Percentiles rank a stretch among this genome's conserved stretches.
These are phyloP conservation scores for Augochlora pura DNA, from an alignment of 1,140 invertebrate species.

Conservation along the genomic window DNA sequence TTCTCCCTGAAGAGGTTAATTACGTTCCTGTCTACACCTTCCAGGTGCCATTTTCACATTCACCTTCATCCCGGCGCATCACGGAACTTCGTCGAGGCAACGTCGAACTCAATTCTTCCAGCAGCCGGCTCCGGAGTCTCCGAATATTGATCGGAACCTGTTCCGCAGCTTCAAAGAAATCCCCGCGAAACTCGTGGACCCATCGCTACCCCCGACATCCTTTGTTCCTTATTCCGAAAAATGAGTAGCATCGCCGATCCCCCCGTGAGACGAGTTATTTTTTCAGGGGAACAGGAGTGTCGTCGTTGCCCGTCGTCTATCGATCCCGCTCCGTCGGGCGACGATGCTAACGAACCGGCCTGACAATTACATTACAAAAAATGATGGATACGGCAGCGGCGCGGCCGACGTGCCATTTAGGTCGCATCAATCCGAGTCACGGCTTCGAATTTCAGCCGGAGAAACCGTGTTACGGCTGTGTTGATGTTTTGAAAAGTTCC, in stretches of 20 bases:
- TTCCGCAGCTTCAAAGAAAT: not conserved
- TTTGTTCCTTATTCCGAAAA: conserved; percentile 20
- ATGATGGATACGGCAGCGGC: conserved; percentile 31
- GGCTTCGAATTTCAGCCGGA: not conserved
- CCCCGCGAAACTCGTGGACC: not conserved
- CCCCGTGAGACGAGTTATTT: conserved; percentile 40
- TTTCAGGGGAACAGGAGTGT: conserved; percentile 7
- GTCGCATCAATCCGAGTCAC: not conserved
- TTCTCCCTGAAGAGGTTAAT: too few relatives aligned
- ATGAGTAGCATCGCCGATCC: not conserved
- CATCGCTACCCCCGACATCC: not conserved
- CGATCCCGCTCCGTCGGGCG: conserved; percentile 35
- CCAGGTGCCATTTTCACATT: too few relatives aligned
- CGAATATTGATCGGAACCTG: not conserved
- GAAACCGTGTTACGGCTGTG: not conserved
- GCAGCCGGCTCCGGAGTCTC: not conserved
- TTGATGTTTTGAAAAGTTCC: conserved; percentile 16
- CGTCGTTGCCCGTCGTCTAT: conserved; percentile 52
- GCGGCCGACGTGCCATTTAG: not conserved
- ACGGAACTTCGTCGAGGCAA: not conserved
- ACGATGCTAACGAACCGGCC: conserved; percentile 25
- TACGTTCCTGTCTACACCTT: too few relatives aligned
- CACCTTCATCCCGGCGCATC: too few relatives aligned
- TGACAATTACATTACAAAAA: conserved; percentile 67
- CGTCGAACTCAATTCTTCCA: not conserved